A percentile compares a stretch with the other conserved stretches of the same genome.
These are phyloP conservation scores for Sparus aurata DNA, from an alignment of 2,797 vertebrate genomes.

Conservation along the genomic window DNA sequence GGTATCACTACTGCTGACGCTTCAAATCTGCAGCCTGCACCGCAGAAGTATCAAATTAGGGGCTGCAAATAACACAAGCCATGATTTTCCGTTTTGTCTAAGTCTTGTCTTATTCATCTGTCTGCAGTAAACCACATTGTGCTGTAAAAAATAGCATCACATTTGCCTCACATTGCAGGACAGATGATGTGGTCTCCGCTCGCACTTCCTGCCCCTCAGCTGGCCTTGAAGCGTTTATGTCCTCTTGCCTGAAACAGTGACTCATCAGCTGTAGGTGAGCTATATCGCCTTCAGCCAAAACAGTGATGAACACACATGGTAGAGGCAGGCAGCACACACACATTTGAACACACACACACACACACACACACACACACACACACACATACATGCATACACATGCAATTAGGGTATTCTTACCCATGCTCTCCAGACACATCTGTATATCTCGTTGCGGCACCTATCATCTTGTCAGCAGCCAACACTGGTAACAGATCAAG, in stretches of 20 bases:
- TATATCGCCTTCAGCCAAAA: slow-evolving; percentile 43
- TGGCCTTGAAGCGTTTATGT: slow-evolving; percentile 36
- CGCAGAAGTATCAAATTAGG: slow-evolving; percentile 50
- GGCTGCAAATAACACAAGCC: slow-evolving; percentile 40
- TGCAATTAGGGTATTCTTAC: slow-evolving; percentile 9
- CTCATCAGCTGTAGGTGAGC: slow-evolving; percentile 59
- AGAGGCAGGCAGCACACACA: not conserved
- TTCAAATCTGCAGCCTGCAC: slow-evolving; percentile 54
- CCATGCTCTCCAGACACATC: slow-evolving; percentile 1
- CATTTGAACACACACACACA: slow-evolving; percentile 20
- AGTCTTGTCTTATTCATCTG: not conserved
- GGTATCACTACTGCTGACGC: slow-evolving; percentile 47
- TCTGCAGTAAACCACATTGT: no score
- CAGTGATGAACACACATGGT: slow-evolving; percentile 16
- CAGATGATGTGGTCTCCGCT: slow-evolving; percentile 22
- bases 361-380: slow-evolving; percentile 5
- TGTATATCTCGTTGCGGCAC: not conserved
- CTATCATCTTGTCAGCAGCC: slow-evolving; percentile 54
- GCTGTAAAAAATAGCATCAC: no score
- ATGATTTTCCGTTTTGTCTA: not conserved
- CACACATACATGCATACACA: not conserved
- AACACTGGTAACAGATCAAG: slow-evolving; percentile 59
- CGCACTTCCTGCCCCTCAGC: slow-evolving; percentile 43
- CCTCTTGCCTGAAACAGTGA: slow-evolving; percentile 40
- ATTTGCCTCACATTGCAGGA: slow-evolving; percentile 24